phyloP scores from a whole-genome alignment of 92 coral and sea anemone genomes.

The Diadumene lineata region DNA sequence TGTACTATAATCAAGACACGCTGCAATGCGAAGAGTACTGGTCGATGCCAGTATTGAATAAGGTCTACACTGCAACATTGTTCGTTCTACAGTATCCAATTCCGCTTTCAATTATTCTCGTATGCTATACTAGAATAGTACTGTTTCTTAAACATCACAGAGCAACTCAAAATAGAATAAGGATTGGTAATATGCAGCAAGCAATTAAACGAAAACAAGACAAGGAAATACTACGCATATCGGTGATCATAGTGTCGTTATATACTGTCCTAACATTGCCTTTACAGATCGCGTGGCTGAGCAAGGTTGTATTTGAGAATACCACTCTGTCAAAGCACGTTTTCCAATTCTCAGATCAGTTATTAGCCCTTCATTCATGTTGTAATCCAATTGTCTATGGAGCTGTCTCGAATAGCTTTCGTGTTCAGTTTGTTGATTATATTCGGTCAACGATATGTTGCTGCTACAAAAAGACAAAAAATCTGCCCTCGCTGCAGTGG shows the following conservation, averaged over 20 bases:
- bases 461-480: background rate
- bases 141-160: slow-evolving; percentile 6
- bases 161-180: background rate
- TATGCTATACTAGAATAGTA: slow-evolving; percentile 17
- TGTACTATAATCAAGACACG: background rate
- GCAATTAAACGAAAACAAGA: slow-evolving; percentile 4
- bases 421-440: background rate
- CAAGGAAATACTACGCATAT: background rate
- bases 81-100: background rate
- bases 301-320: background rate
- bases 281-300: background rate
- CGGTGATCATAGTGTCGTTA: background rate
- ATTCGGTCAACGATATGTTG: background rate
- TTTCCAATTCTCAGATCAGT: background rate
- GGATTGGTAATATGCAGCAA: background rate
- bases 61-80: background rate
- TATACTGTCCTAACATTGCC: slow-evolving; percentile 13
- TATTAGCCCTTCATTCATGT: background rate
- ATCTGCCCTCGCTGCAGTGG: background rate
- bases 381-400: slow-evolving; percentile 22
- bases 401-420: background rate
- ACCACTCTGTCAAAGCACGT: background rate
- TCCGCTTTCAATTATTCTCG: background rate
- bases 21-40: background rate
- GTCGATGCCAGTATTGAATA: background rate